Percentiles rank a stretch among this genome's conserved stretches.
Conservation (phyloP, 2,797 vertebrate species). For the Apogon hyalosoma region DNA sequence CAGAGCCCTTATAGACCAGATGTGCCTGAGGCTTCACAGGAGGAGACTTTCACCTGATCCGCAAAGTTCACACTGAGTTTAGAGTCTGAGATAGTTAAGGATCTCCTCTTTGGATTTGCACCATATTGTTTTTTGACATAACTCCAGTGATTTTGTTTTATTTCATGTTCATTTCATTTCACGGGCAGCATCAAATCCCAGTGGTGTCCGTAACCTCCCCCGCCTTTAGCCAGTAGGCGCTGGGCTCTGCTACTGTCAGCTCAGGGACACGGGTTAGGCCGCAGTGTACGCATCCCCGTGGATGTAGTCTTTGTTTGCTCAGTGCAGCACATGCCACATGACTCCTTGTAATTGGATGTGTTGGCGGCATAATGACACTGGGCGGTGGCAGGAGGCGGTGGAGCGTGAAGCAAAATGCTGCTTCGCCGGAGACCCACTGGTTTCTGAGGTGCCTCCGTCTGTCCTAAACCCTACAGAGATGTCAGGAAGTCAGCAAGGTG, state of each 20-base stretch:
- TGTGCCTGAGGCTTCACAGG: slow-evolving; percentile 57
- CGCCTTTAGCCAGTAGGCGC: slow-evolving; percentile 10
- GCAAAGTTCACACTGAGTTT: slow-evolving; percentile 62
- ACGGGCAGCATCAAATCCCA: slow-evolving; percentile 13
- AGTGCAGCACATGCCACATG: slow-evolving; percentile 50
- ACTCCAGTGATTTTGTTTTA: slow-evolving; percentile 33
- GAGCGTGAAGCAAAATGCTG: slow-evolving; percentile 72
- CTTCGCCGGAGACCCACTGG: slow-evolving; percentile 44
- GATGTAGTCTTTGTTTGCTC: slow-evolving; percentile 53
- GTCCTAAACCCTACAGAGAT: slow-evolving; percentile 66
- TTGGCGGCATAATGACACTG: slow-evolving; percentile 78
- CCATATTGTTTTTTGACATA: slow-evolving; percentile 46
- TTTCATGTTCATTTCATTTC: slow-evolving; percentile 10
- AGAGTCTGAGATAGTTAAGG: slow-evolving; percentile 43
- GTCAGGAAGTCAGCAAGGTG: slow-evolving; percentile 77
- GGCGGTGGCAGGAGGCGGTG: slow-evolving; percentile 66
- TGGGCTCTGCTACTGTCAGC: slow-evolving; percentile 6
- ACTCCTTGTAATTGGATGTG: slow-evolving; percentile 75
- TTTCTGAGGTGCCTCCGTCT: slow-evolving; percentile 57
- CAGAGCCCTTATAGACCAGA: slow-evolving; percentile 70
- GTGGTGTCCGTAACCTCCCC: slow-evolving; percentile 10
- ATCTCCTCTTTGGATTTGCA: slow-evolving; percentile 40
- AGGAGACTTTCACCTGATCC: slow-evolving; percentile 66
- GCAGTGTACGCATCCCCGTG: slow-evolving; percentile 31
- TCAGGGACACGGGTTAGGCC: slow-evolving; percentile 38